phyloP scores from a whole-genome alignment of 1,140 invertebrate genomes.

The Orchesella cincta region DNA sequence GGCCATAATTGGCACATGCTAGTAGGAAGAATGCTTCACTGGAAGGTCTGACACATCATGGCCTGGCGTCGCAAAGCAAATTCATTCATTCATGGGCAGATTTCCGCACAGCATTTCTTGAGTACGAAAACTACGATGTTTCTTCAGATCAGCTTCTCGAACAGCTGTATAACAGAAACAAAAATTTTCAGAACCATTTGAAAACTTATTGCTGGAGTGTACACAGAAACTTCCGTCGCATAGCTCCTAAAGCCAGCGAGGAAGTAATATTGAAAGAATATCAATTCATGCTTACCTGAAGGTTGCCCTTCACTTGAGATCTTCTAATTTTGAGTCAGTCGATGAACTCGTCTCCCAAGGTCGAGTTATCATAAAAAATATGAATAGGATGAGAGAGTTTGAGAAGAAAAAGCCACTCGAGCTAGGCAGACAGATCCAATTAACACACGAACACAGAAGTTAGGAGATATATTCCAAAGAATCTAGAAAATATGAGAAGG shows the following conservation, averaged over 20 bases:
- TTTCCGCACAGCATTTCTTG: too few species aligned
- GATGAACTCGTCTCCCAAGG: background rate
- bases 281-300: constrained; percentile 17
- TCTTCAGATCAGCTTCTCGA: too few species aligned
- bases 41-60: too few species aligned
- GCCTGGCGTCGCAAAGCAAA: too few species aligned
- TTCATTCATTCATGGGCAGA: too few species aligned
- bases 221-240: background rate
- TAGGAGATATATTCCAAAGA: too few species aligned
- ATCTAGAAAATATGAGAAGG: background rate
- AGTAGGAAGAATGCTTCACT: too few species aligned
- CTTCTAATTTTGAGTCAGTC: background rate
- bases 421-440: background rate
- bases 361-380: background rate
- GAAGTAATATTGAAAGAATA: background rate
- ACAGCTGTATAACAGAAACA: too few species aligned
- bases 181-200: background rate
- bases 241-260: background rate
- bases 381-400: background rate
- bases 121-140: too few species aligned
- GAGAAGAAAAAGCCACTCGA: background rate
- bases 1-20: too few species aligned
- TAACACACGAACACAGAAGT: background rate
- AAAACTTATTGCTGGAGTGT: background rate
- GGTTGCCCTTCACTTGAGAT: background rate